Evolutionary conservation across 2,888 invertebrate species (phyloP), one percentile per base, ranked within the genome.

Genomic region (Idaea straminata): DNA sequence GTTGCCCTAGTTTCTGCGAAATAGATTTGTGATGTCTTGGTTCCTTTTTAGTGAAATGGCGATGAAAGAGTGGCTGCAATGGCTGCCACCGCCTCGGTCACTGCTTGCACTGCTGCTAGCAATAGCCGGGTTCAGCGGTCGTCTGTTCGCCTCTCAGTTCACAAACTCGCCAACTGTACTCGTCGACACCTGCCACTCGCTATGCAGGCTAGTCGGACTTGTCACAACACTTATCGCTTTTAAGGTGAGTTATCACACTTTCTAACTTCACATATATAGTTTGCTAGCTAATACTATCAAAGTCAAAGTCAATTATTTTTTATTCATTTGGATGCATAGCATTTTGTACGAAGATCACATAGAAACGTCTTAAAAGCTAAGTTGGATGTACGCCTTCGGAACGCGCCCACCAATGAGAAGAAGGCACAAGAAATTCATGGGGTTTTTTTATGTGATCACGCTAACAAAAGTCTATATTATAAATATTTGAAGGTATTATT

Each of bases 161-260:
- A 98, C 98, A 2, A 97, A 99, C 88, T 97, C 98, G 0, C 94
- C 99, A 62, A 98, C 98, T 0, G 94, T 99, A 13, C 95, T 98
- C 62, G 96, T 98, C 75, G 98, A 98, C 85, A 96, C 98, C 10
- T 99, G 98, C 91, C 98, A 99, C 89, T 97, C 98, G 94, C 94
- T 99, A 63, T 98, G 98, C 87, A 97, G 99, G 82, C 96, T 98
- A 57, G 95, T 99, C 65, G 97, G 98, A 10, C 94, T 99, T 65
- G 91, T 91, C 66, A 92, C 92, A 15, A 92, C 92, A 0, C 77
- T 92, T 34, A 72, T 92, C 38, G 84, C 92, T 6, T 92, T 86
- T 71, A 92, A 89, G 87, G 92, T 92, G 79, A 47, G 64, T 65
- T 47, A 47, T 47, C 10, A 47, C 47, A 47, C 13, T 7, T 47